Conservation (phyloP, 2,113 vertebrate species). For the Antidorcas marsupialis region DNA sequence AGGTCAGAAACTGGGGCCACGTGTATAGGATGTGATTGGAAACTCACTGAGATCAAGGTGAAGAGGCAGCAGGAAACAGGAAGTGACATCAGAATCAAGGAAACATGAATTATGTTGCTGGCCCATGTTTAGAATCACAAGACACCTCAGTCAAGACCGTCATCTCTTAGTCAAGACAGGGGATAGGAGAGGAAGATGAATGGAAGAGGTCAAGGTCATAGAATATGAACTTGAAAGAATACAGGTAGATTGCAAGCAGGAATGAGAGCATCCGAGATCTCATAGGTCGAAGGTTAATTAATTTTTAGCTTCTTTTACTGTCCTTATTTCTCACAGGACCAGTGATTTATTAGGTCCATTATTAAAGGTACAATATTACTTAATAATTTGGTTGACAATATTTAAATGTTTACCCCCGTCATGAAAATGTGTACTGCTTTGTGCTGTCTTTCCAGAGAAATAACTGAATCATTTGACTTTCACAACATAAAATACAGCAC, state of each 20-base stretch:
- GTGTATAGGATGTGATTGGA: fast-evolving
- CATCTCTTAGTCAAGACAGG: neutral
- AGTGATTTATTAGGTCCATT: neutral
- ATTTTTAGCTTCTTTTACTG: neutral
- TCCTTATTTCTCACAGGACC: neutral
- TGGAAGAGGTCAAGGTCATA: fast-evolving
- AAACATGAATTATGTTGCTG: neutral
- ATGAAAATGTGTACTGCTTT: neutral
- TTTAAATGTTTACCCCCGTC: neutral
- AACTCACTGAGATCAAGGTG: neutral
- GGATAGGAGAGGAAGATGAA: fast-evolving
- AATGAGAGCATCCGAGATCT: neutral
- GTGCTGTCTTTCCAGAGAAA: neutral
- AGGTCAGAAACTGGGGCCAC: neutral
- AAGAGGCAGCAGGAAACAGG: neutral
- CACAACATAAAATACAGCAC: neutral
- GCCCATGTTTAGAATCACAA: neutral
- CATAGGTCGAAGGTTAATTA: neutral
- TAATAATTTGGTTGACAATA: neutral
- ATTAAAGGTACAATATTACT: neutral
- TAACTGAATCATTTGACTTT: neutral
- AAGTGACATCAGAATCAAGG: neutral
- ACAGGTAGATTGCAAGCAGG: neutral
- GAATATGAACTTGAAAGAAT: neutral
- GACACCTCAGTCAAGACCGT: neutral